Conservation (phyloP, 2,888 invertebrate species). For the Meandrusa payeni region DNA sequence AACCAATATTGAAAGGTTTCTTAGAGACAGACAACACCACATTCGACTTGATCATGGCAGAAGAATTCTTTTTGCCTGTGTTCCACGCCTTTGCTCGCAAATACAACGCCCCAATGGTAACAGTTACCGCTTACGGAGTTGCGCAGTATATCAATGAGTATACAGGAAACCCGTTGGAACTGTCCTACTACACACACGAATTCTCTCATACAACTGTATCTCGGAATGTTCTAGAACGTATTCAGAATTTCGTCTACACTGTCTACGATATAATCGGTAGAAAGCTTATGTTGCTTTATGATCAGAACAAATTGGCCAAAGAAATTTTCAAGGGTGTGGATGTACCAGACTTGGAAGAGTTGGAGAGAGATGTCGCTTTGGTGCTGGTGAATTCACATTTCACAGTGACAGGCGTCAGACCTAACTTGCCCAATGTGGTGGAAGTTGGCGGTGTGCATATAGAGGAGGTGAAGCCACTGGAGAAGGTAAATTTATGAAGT, state of each 20-base stretch:
- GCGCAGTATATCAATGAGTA: constrained; percentile 30
- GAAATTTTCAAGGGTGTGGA: constrained; percentile 35
- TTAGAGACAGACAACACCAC: constrained; percentile 31
- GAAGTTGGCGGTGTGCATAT: constrained; percentile 80
- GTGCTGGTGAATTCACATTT: constrained; percentile 72
- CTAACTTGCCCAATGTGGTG: constrained; percentile 61
- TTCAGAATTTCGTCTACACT: constrained; percentile 9
- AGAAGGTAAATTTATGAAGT: too few relatives aligned
- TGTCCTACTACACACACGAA: constrained; percentile 68
- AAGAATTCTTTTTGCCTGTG: constrained; percentile 40
- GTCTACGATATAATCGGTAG: constrained; percentile 21
- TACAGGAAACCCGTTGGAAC: constrained; percentile 31
- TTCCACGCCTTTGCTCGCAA: constrained; percentile 40
- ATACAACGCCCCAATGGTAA: constrained; percentile 33
- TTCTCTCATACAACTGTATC: constrained; percentile 49
- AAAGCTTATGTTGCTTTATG: constrained; percentile 29
- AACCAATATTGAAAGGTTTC: constrained; percentile 28
- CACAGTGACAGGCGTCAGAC: constrained; percentile 60
- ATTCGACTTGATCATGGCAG: constrained; percentile 39
- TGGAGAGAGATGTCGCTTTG: constrained; percentile 66
- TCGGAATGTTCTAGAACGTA: constrained; percentile 58
- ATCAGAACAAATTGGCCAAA: constrained; percentile 51
- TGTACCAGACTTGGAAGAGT: constrained; percentile 52
- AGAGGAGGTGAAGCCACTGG: constrained; percentile 47
- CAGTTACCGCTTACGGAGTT: constrained; percentile 30